These are phyloP conservation scores for Idris sp. DNA, from an alignment of 1,140 invertebrate genomes.

Conservation along the genomic window DNA sequence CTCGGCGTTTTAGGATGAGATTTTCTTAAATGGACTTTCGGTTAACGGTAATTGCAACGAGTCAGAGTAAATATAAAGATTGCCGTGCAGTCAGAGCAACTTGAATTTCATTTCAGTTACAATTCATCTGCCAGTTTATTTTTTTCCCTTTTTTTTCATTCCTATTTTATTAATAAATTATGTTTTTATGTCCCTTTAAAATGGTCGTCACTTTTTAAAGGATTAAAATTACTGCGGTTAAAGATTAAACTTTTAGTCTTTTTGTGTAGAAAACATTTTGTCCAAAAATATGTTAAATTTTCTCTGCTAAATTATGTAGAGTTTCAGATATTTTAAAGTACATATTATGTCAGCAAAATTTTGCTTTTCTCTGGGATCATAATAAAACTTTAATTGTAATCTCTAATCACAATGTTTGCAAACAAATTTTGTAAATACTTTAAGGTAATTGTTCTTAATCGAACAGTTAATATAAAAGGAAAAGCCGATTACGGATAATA, in stretches of 20 bases:
- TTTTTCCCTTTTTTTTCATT: slow-evolving; percentile 1
- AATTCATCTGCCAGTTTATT: too few relatives aligned
- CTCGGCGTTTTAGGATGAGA: slow-evolving; percentile 69
- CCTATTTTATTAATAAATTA: too few relatives aligned
- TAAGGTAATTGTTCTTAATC: too few relatives aligned
- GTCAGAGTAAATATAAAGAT: slow-evolving; percentile 64
- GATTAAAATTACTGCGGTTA: too few relatives aligned
- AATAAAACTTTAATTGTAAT: too few relatives aligned
- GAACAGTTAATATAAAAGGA: too few relatives aligned
- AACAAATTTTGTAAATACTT: too few relatives aligned
- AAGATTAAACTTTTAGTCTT: too few relatives aligned
- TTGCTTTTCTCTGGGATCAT: not conserved
- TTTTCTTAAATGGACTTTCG: slow-evolving; percentile 75
- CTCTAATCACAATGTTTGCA: too few relatives aligned
- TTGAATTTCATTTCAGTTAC: slow-evolving; percentile 37
- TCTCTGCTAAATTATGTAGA: slow-evolving; percentile 3
- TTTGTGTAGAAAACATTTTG: not conserved
- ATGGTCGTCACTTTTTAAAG: too few relatives aligned
- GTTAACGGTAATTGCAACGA: slow-evolving; percentile 66
- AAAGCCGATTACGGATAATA: too few relatives aligned
- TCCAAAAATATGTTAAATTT: slow-evolving; percentile 4
- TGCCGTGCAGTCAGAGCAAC: slow-evolving; percentile 32
- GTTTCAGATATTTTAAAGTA: slow-evolving; percentile 21
- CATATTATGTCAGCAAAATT: slow-evolving; percentile 19
- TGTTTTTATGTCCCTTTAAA: too few relatives aligned